Base-by-base conservation (phyloP, 53 echinoderm and acorn worm genomes). In the Holothuria scabra region DNA sequence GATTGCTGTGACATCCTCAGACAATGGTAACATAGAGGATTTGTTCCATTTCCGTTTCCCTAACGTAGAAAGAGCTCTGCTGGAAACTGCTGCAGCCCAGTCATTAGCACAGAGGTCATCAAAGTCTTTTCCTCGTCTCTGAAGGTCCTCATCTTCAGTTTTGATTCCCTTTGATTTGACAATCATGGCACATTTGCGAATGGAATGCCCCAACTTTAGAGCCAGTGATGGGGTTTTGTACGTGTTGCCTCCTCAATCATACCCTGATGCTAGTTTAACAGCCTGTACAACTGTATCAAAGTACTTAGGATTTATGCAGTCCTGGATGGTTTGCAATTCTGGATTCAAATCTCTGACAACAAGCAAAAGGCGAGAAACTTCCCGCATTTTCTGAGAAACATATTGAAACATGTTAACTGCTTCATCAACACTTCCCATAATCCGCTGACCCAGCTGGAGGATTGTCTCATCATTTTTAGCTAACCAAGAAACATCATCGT, bases 331-430 rank as follows among this genome's bases (percentile, higher is more conserved):
- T 28, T 79, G 72, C 55, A 85, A 13, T 23, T 34, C 63, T 30
- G 80, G 16, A 59, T 90, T 79, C 23, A 70, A 67, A 59, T 86
- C 35, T 79, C 90, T 83, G 28, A 69, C 67, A 28, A 61, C 74
- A 28, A 74, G 74, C 18, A 86, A 65, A 46, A 90, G 72, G n/a
- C 86, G 56, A 34, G 59, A 78, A 60, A 79, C 46, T 74, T 90
- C 83, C 71, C 91, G 46, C 91, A 90, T 90, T 59, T 87, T 90
- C 59, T 82, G 82, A 65, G 65, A 82, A 8, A 90, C 84, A 84
- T 90, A 84, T 60, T 86, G 90, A 60, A 60, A 60, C 60, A 60
- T 60, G 60, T 60, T 3, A 60, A 21, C 60, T 60, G 60, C 21
- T 48, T 75, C 52, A 38, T 72, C 74, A 38, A 72, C 74, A 38